Base-by-base conservation (phyloP, 1,140 invertebrate genomes). In the Sogatella furcifera region DNA sequence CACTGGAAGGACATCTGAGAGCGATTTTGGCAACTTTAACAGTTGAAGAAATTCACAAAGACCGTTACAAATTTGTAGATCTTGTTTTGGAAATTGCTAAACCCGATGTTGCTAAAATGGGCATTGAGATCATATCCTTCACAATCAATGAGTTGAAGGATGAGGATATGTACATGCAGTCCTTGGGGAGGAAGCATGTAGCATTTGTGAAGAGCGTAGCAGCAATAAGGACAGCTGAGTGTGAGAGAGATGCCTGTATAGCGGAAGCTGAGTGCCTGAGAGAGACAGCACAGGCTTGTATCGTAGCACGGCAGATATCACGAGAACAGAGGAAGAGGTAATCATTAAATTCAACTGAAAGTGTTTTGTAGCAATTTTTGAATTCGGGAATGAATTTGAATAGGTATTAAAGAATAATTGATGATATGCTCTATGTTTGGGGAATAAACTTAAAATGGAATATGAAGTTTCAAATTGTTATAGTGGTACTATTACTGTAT, bases 211-310 rank as follows among this genome's bases (percentile, higher is more conserved):
- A 54, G 15, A 24, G 52, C 14, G 52, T 15, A 14, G 52, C 52
- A 1, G 34, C 24, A 6, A 54, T 54, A n/a, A 34, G 52, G 14
- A 19, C 15, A 1, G 52, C 15, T 6, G 52, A 54, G 15, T 24
- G 24, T 24, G 52, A 54, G 19, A 54, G 21, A 19, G 52, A 54
- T 15, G 52, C 52, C 14, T 38, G 34, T 10, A 38, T 8, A 38
- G 34, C 34, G 9, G 95, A 97, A 83, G 92, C 94, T 1, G 92
- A 97, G 74, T 95, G 92, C 75, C 92, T 97, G 73, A 97, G 95
- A 75, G 82, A 84, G 28, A 88, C 92, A 6, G 95, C 97, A 93
- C 94, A 97, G 73, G 85, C 94, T 38, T 38, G 34, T 38, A 38
- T 38, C 2, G 9, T 38, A 10, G 34, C 34, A 17, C 3, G 52